phyloP scores from a whole-genome alignment of 2,113 vertebrate genomes.

The Desmodus rotundus region DNA sequence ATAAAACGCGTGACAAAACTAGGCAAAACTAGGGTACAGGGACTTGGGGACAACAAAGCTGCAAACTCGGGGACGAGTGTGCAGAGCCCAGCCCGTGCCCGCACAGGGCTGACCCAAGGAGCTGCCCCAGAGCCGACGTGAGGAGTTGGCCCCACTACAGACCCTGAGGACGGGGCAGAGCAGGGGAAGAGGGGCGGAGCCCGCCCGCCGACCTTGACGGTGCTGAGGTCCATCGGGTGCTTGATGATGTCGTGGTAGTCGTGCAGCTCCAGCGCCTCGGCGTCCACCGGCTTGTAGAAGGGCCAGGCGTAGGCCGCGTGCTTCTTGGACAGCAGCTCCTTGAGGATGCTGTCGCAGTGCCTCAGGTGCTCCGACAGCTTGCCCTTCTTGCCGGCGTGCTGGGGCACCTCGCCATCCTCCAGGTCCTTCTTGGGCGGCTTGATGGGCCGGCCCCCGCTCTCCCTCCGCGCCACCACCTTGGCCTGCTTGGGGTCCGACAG shows the following conservation, averaged over 20 bases:
- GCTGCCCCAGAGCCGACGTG: too few species aligned
- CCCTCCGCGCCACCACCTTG: conserved; percentile 85
- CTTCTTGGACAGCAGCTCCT: conserved; percentile 96
- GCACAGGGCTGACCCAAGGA: too few species aligned
- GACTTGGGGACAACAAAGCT: too few species aligned
- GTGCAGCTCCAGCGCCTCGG: conserved; percentile 90
- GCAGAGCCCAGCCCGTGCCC: too few species aligned
- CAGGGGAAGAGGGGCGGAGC: too few species aligned
- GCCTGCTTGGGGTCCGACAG: conserved; percentile 85
- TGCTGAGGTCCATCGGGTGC: conserved; percentile 98
- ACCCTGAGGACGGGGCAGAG: fast-evolving
- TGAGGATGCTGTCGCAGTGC: conserved; percentile 92
- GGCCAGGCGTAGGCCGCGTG: conserved; percentile 94
- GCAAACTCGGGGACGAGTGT: too few species aligned
- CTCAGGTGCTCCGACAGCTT: conserved; percentile 88
- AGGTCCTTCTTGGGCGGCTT: conserved; percentile 89
- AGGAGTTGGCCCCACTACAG: too few species aligned
- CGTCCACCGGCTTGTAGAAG: conserved; percentile 97
- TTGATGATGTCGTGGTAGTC: conserved; percentile 99
- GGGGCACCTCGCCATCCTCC: conserved; percentile 83
- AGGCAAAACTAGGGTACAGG: background rate
- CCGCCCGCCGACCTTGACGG: conserved; percentile 87
- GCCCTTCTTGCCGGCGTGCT: conserved; percentile 81
- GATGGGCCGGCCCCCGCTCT: conserved; percentile 85
- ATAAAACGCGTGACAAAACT: fast-evolving